Base-by-base conservation (phyloP, 1,140 invertebrate species). In the Macrostomum lignano region DNA sequence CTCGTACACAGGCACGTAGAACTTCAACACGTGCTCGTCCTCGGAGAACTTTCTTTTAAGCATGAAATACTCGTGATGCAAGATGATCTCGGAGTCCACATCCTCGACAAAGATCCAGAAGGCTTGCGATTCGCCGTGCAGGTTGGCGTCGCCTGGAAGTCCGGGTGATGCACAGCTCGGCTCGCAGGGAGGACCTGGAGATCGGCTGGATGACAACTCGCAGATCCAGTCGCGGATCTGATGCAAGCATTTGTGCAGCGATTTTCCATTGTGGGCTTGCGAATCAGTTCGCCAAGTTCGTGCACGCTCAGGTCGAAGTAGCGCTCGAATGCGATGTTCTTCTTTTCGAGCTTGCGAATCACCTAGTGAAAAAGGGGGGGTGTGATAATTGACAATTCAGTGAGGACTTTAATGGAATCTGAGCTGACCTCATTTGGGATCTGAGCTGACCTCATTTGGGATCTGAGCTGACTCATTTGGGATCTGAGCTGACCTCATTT, bases 41-140 rank as follows among this genome's bases (percentile, higher is more conserved):
- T 68, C 63, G 23, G 71, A 68, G 58, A 88, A 96, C 52, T 88
- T 86, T 33, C 75, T 66, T 60, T 96, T 98, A 0, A 98, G 59
- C 9, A 98, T 62, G 52, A 98, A 94, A 53, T 74, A 94, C 57
- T 98, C 88, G 51, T 94, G 78, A 57, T 98, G 91, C 1, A 98
- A 63, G 44, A 96, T 65, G 3, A 59, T 48, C 47, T 94, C 86
- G 1, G 77, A 78, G 59, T 94, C 84, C 1, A 94, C 84, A 55
- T 94, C 88, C 55, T 94, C 86, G 1, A 98, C 82, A 7, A 96
- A 59, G 43, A 98, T 88, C 88, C 88, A 98, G 59, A 98, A 98
- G 0, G 76, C 82, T 46, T 53, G 29, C 11, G 86, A 61, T 52
- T 22, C 7, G 5, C 31, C 41, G 25, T 39, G 41, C 15, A 55